Evolutionary conservation across 2,113 vertebrate genomes (phyloP), one percentile per base, ranked within the genome.

Genomic region (Vicugna pacos): DNA sequence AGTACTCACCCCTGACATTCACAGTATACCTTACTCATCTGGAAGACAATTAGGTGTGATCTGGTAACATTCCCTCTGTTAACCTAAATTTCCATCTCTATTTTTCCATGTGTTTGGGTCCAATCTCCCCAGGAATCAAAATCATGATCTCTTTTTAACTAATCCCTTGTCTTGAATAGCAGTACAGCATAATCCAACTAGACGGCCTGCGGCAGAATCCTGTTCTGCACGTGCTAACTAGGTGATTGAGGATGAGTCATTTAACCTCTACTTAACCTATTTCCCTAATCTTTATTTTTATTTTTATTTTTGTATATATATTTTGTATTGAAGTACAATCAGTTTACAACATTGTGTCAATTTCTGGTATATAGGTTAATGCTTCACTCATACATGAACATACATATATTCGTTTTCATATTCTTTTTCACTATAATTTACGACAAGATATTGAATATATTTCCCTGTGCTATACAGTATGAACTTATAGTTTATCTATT

Each of bases 101-200:
- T 48, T 60, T 77, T 42, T 69, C 19, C 82, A 35, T 0, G 3
- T 20, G 16, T 84, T 60, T 77, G 64, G 22, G 32, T 80, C 75
- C 60, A 52, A 0, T 48, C 73, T 94, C 46, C n/a, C 24, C 52
- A 75, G 48, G 72, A 89, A 91, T 83, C 92, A 83, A 91, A 93
- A 69, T 70, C 17, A 32, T 19, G 26, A 48, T 14, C 82, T 70
- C n/a, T 48, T 52, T 91, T 85, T 85, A 17, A 54, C 19, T 73
- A 54, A 79, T 5, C 46, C 24, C 60, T 42, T 56, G 10, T 8
- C 89, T 32, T 91, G 67, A 56, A 65, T 19, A 72, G 77, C 73
- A 81, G 83, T 9, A 9, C 12, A 50, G 46, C 67, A 60, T 9
- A 24, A 84, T 13, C 6, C 11, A 77, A 28, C 46, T n/a, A 50